phyloP scores from a whole-genome alignment of 1,140 invertebrate genomes.

The Phthorimaea operculella region DNA sequence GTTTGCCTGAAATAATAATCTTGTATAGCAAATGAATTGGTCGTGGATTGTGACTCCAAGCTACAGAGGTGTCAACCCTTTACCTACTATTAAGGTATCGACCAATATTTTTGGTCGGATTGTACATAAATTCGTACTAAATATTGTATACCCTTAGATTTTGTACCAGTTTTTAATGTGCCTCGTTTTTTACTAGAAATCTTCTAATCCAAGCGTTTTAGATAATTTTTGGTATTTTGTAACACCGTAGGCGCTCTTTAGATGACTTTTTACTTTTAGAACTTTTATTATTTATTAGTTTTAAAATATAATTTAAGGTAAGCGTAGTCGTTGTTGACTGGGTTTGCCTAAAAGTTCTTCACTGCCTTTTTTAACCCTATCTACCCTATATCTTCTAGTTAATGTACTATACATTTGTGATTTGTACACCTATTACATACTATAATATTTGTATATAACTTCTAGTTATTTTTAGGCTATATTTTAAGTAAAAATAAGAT shows the following conservation, averaged over 20 bases:
- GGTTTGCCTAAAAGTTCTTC: background rate
- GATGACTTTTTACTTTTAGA: background rate
- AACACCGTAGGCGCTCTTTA: background rate
- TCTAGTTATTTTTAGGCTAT: background rate
- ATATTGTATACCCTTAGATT: too few species aligned
- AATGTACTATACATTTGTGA: conserved; percentile 6
- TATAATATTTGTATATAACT: background rate
- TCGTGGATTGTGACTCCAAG: too few species aligned
- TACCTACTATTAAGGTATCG: too few species aligned
- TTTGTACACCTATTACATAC: conserved; percentile 2
- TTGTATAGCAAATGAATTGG: too few species aligned
- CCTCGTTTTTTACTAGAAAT: too few species aligned
- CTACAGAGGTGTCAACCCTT: too few species aligned
- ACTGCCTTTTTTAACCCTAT: background rate
- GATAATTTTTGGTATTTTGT: background rate
- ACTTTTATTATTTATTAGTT: background rate
- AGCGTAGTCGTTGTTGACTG: background rate
- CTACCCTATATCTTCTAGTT: background rate
- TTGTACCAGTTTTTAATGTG: too few species aligned
- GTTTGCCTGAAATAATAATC: too few species aligned
- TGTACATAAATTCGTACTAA: too few species aligned
- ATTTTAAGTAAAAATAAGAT: background rate
- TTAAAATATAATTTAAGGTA: background rate
- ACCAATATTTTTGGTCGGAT: too few species aligned
- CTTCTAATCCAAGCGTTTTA: background rate